Evolutionary conservation across 2,888 invertebrate genomes (phyloP).

Genomic region (Lasioglossum marginatum): DNA sequence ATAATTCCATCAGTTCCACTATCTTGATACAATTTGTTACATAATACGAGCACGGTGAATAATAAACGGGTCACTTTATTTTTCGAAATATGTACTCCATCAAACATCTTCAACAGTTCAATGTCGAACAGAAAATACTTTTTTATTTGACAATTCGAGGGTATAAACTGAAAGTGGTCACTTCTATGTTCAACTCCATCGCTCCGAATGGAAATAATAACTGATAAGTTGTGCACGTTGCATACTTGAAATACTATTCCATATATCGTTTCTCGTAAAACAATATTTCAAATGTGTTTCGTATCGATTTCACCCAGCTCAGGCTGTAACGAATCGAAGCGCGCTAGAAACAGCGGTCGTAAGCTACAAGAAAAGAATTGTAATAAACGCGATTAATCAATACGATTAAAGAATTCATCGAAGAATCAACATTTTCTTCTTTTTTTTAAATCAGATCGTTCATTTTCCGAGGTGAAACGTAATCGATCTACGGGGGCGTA

Average conservation of each 20-base stretch:
- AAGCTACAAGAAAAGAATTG: no score
- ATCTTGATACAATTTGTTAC: neutral
- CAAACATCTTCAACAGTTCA: neutral
- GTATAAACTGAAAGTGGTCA: conserved; percentile 1
- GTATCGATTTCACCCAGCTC: conserved; percentile 16
- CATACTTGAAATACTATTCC: neutral
- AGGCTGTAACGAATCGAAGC: conserved; percentile 27
- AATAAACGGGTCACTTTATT: neutral
- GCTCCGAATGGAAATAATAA: neutral
- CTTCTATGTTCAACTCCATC: neutral
- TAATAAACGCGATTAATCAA: no score
- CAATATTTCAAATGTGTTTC: conserved; percentile 3
- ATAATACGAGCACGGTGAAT: conserved; percentile 6
- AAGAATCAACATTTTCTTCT: neutral
- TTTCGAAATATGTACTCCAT: neutral
- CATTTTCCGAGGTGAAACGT: neutral
- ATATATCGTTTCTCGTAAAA: neutral
- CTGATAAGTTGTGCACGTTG: neutral
- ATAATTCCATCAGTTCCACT: conserved; percentile 4
- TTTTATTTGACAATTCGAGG: conserved; percentile 6
- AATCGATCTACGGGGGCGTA: neutral
- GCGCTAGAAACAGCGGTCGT: neutral
- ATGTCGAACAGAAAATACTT: conserved; percentile 9
- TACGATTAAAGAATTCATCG: no score
- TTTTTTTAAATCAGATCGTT: neutral